Base-by-base conservation (phyloP, 2,888 invertebrate species). In the Macaria notata region DNA sequence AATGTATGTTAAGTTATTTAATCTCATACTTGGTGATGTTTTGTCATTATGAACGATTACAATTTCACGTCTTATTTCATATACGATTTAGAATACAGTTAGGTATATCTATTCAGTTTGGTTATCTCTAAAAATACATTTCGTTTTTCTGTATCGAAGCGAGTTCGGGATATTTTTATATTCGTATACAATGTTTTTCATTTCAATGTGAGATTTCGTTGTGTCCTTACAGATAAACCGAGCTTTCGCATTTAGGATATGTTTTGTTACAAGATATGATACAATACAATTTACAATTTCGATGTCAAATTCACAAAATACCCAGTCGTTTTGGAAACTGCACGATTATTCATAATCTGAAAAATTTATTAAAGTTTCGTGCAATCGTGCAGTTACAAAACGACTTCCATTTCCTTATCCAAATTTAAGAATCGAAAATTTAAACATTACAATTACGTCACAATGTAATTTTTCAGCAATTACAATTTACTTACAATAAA, bases 231-330 rank as follows among this genome's bases (percentile, higher is more conserved):
- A 75, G 69, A 72, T 70, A 71, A 75, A 71, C 69, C 72, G 69
- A 73, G 72, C 71, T 71, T 76, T 78, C 74, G 68, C 75, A 76
- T 76, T 79, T 71, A 75, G 75, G 89, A 90, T 90, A 89, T 90
- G 89, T 88, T 79, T 84, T 79, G 83, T 84, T 86, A 74, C 83
- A 63, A 79, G 88, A 89, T 89, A 89, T 89, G 88, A 62, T 63
- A 56, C 19, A 51, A 42, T 52, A 53, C 36, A 47, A 54, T 63
- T 59, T 50, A 62, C 49, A 62, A 41, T 59, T 66, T 66, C 73
- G 65, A 76, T 76, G 75, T 80, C 79, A 46, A 39, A 57, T 70
- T 64, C 66, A 75, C 64, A 73, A 70, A 71, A 54, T 62, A 19
- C 19, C 19, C 19, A 19, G 19, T 19, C 19, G 19, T 19, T 19